A percentile compares a stretch with the other conserved stretches of the same genome.
These are phyloP conservation scores for Drosophila mimica DNA, from an alignment of 2,888 invertebrate genomes.

Conservation along the genomic window DNA sequence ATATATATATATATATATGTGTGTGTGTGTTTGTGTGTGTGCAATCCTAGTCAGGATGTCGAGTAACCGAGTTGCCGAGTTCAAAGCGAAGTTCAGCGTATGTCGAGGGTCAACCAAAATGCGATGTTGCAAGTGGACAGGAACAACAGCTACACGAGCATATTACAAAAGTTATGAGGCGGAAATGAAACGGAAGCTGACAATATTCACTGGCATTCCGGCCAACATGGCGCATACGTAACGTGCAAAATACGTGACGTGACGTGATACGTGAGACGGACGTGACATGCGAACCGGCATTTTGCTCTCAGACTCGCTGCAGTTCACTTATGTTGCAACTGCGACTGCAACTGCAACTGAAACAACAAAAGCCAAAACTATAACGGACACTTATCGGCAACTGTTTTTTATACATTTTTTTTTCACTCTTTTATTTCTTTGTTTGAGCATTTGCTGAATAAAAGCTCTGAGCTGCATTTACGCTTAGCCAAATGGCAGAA, in stretches of 20 bases:
- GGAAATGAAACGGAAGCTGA: constrained; percentile 75
- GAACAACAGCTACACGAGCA: constrained; percentile 9
- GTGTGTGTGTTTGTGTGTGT: neutral
- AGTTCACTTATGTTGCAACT: constrained; percentile 4
- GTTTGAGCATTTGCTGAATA: constrained; percentile 1
- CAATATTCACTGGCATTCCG: constrained; percentile 49
- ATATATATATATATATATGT: too few relatives aligned
- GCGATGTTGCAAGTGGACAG: neutral
- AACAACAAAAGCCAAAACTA: constrained; percentile 22
- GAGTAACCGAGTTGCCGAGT: constrained; percentile 5
- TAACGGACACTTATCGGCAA: constrained; percentile 19
- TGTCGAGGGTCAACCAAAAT: constrained; percentile 38
- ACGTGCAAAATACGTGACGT: constrained; percentile 13
- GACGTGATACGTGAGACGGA: constrained; percentile 3
- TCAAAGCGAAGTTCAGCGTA: neutral
- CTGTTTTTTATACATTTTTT: constrained; percentile 8
- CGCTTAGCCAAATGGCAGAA: constrained; percentile 23
- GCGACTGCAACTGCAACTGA: constrained; percentile 15
- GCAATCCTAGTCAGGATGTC: constrained; percentile 15
- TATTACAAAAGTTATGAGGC: constrained; percentile 75
- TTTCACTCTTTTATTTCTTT: too few relatives aligned
- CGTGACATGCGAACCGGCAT: constrained; percentile 3
- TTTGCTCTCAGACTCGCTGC: neutral
- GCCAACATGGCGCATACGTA: constrained; percentile 34
- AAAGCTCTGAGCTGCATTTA: constrained; percentile 18